A percentile compares a stretch with the other conserved stretches of the same genome.
Evolutionary conservation across 2,113 vertebrate genomes (phyloP).

Genomic region (Hypanus sabinus): DNA sequence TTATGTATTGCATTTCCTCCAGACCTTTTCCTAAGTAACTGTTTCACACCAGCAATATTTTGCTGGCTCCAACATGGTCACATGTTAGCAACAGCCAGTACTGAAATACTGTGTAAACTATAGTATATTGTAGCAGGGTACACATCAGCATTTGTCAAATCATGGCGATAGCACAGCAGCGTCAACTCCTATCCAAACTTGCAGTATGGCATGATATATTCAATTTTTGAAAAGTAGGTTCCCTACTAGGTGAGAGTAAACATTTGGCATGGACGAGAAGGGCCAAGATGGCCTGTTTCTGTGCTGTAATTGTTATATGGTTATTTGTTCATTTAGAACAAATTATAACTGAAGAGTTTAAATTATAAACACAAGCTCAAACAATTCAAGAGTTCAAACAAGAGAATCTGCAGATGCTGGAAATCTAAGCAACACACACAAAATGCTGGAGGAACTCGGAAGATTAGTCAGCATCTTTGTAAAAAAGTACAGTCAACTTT

Average conservation of each 20-base stretch:
- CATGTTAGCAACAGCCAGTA: not conserved
- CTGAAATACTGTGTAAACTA: not conserved
- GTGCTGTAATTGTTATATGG: too few species aligned
- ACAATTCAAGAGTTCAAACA: too few species aligned
- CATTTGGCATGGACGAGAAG: too few species aligned
- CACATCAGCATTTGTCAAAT: not conserved
- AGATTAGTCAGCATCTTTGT: too few species aligned
- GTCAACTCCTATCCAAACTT: not conserved
- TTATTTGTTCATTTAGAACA: not conserved
- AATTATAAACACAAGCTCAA: not conserved
- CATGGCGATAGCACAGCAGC: not conserved
- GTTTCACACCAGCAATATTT: not conserved
- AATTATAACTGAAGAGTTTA: not conserved
- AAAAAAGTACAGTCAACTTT: too few species aligned
- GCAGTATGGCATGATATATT: not conserved
- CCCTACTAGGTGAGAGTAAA: too few species aligned
- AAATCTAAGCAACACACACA: too few species aligned
- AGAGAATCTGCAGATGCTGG: too few species aligned
- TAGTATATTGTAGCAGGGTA: not conserved
- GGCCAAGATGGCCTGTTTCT: too few species aligned
- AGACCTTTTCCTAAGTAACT: not conserved
- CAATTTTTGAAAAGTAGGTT: too few species aligned
- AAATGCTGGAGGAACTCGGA: too few species aligned
- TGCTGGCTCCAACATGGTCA: not conserved
- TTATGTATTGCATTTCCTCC: not conserved